Base-by-base conservation (phyloP, 2,113 vertebrate species). In the Eira barbara region DNA sequence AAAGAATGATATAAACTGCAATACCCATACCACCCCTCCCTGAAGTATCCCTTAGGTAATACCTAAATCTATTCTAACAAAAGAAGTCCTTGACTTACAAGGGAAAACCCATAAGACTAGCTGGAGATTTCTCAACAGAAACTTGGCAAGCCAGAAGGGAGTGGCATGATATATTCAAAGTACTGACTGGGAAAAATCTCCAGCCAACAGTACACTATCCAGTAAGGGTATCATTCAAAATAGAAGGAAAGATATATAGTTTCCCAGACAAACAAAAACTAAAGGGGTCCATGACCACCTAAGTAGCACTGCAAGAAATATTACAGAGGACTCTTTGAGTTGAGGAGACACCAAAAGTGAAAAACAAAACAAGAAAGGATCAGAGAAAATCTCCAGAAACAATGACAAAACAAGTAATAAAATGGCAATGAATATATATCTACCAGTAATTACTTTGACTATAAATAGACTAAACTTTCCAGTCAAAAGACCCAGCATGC, bases 11-110 rank as follows among this genome's bases (percentile, higher is more conserved):
- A 14, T 45, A 47, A 34, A 59, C 17, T n/a, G 39, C 39, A 25
- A 8, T 15, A 76, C 7, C 1, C 0, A 71, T 0, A 7, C 5
- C 11, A 21, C 7, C 4, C 2, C 2, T 71, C 21, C 23, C 15
- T 21, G 29, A 25, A 12, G 2, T 39, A 20, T 8, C 2, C 31
- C 6, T 85, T 52, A 34, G 6, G 8, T 61, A 67, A 45, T 29
- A 78, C 1, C 27, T 63, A 3, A 25, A 69, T 49, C 29, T 81
- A 27, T 14, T 59, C 11, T 80, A 69, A 49, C 15, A 79, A 34
- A 76, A 76, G 42, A 47, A 76, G 27, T 45, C 42, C 39, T 76
- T 76, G 42, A 76, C 27, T 76, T 47, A 31, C 25, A 76, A 76
- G 74, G 74, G 74, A 47, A 76, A 76, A 76, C 25, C 73, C 73